Evolutionary conservation across 2,888 invertebrate genomes (phyloP), one percentile per base, ranked within the genome.

Genomic region (Thereva unica): DNA sequence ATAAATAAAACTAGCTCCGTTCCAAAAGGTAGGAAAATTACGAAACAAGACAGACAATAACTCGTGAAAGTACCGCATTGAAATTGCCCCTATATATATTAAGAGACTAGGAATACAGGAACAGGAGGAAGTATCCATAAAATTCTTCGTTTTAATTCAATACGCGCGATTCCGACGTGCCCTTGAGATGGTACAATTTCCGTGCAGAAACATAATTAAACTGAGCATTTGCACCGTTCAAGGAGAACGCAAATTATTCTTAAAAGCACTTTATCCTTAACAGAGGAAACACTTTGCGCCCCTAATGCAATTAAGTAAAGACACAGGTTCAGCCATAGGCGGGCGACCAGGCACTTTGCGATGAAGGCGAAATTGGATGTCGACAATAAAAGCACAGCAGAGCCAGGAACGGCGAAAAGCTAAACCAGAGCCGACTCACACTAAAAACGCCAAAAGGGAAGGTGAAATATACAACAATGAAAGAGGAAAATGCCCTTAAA

Each of bases 261-360:
- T 53, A 64, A 64, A 64, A 64, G 64, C 64, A 64, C 54, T 64
- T 64, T 64, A 53, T 64, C 47, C 45, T 54, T 35, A 40, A 47
- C 64, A 64, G 52, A 44, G 55, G 40, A 55, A 64, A 55, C 64
- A 55, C 64, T 64, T 64, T 55, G 65, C 50, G 56, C 55, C 41
- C 55, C 47, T 65, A 65, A 65, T 65, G 56, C 65, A 65, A 65
- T 65, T 65, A 65, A 65, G 34, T 65, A 56, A 65, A 65, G 55
- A 65, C 56, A 55, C 65, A 49, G 49, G 49, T 59, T 57, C 59
- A 40, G 40, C 49, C 59, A 59, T 59, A 59, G 59, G 59, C 59
- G 59, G 49, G 23, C 49, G 49, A 59, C 47, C 49, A 35, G 49
- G 59, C 49, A 59, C 59, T 59, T 49, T 49, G 49, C 49, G 10